phyloP scores from a whole-genome alignment of 35 echinoderm and acorn worm species.

The Acanthaster planci region DNA sequence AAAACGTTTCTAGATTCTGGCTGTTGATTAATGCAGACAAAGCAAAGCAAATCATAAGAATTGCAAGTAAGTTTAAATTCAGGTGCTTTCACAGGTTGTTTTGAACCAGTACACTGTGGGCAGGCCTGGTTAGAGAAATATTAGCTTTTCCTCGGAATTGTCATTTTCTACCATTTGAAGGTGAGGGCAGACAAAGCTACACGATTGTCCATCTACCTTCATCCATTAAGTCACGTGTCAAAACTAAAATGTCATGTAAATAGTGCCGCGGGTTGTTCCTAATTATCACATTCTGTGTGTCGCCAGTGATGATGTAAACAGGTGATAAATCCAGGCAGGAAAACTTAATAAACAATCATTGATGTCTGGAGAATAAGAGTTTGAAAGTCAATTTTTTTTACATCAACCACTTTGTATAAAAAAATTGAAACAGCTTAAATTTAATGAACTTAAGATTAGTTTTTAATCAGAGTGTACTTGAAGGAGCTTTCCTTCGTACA shows the following conservation, averaged over 20 bases:
- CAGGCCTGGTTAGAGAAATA: not conserved
- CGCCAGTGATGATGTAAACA: slow-evolving; percentile 8
- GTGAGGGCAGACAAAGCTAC: no score
- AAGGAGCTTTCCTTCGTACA: not conserved
- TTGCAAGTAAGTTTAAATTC: not conserved
- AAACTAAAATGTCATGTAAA: slow-evolving; percentile 15
- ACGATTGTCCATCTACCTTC: no score
- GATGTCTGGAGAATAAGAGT: not conserved
- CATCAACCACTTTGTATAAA: not conserved
- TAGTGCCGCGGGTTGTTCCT: slow-evolving; percentile 12
- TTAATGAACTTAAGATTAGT: not conserved
- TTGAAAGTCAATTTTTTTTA: not conserved
- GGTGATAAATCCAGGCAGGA: not conserved
- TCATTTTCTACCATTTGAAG: no score
- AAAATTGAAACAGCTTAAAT: not conserved
- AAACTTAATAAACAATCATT: not conserved
- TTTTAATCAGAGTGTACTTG: not conserved
- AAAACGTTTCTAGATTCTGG: not conserved
- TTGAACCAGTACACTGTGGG: not conserved
- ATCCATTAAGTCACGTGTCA: not conserved
- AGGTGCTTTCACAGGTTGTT: not conserved
- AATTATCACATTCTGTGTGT: slow-evolving; percentile 17
- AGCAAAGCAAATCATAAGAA: not conserved
- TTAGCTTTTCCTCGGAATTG: not conserved
- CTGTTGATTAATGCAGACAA: not conserved